These are phyloP conservation scores for Anthopleura sola DNA, from an alignment of 64 coral and sea anemone species.

Conservation along the genomic window DNA sequence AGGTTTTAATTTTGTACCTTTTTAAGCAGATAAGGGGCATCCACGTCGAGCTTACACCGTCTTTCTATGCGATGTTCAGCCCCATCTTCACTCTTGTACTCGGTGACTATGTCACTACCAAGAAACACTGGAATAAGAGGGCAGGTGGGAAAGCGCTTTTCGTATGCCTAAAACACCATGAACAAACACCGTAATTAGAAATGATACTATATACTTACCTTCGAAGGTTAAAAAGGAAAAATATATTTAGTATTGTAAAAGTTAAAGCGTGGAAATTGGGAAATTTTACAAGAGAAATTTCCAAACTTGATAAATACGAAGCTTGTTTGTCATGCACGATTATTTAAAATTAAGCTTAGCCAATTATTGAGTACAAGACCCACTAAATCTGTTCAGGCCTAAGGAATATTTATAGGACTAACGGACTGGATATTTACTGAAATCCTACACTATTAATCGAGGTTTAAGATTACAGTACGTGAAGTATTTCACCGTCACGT, in stretches of 20 bases:
- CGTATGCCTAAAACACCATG: constrained; percentile 60
- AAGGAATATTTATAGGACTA: not conserved
- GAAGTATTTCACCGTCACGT: not conserved
- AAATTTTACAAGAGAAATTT: too few species aligned
- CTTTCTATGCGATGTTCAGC: constrained; percentile 76
- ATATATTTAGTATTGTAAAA: not conserved
- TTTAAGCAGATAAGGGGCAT: constrained; percentile 92
- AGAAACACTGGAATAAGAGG: constrained; percentile 90
- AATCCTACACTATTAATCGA: not conserved
- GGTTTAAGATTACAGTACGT: not conserved
- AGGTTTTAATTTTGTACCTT: constrained; percentile 55
- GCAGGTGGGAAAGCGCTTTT: constrained; percentile 88
- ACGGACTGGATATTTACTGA: not conserved
- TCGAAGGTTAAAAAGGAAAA: not conserved
- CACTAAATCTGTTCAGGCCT: not conserved
- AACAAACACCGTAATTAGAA: not conserved
- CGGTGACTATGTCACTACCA: constrained; percentile 80
- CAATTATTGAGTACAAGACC: not conserved
- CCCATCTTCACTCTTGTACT: constrained; percentile 94
- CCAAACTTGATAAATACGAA: not conserved
- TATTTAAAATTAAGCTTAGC: too few species aligned
- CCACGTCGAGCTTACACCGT: constrained; percentile 81
- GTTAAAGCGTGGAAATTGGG: not conserved
- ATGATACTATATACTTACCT: not conserved
- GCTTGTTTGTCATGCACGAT: not conserved